These are phyloP conservation scores for Parazoanthus swiftii DNA, from an alignment of 92 coral and sea anemone species.

Conservation along the genomic window DNA sequence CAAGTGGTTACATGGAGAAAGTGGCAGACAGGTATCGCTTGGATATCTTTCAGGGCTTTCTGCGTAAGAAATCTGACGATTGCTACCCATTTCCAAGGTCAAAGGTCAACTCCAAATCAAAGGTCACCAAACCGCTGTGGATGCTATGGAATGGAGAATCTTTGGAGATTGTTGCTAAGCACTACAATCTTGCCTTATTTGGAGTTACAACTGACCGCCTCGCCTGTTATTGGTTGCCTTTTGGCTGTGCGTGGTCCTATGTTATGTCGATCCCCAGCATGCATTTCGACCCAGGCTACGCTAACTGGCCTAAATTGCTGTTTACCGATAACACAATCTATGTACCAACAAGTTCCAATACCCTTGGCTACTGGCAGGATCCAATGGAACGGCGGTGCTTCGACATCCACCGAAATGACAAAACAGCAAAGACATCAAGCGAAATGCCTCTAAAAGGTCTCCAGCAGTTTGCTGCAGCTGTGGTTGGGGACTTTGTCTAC, in stretches of 20 bases:
- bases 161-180: conserved; percentile 41
- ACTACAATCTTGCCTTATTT: conserved; percentile 60
- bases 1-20: conserved; percentile 55
- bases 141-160: conserved; percentile 53
- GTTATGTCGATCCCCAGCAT: conserved; percentile 59
- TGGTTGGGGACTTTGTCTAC: conserved; percentile 54
- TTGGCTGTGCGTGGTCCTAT: conserved; percentile 67
- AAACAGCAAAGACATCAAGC: conserved; percentile 19
- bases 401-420: conserved; percentile 39
- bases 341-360: conserved; percentile 56
- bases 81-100: conserved; percentile 41
- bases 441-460: conserved; percentile 30
- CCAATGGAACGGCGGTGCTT: conserved; percentile 58
- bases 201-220: conserved; percentile 54
- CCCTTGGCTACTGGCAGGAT: conserved; percentile 57
- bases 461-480: conserved; percentile 58
- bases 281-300: conserved; percentile 47
- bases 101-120: conserved; percentile 28
- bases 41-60: conserved; percentile 41
- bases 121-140: conserved; percentile 32
- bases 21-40: conserved; percentile 42
- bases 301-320: conserved; percentile 52
- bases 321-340: conserved; percentile 53
- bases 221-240: conserved; percentile 62
- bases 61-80: conserved; percentile 47